Evolutionary conservation across 1,140 invertebrate genomes (phyloP), one percentile per base, ranked within the genome.

Genomic region (Battus philenor): DNA sequence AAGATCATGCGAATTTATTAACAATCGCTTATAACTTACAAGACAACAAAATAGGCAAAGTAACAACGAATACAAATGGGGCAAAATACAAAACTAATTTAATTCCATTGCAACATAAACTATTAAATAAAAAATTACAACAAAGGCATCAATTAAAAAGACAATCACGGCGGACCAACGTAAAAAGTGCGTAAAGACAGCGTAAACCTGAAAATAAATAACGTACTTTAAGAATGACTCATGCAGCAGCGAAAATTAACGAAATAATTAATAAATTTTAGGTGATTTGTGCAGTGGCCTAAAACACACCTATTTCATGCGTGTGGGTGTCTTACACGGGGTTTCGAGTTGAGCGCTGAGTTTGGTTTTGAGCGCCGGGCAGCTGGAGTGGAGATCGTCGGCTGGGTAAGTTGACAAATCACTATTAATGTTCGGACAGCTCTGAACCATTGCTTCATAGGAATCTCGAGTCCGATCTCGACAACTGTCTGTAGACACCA

Each of bases 291-390:
- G 62, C 52, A 18, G 16, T 29, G 45, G 50, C 41, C 66, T 67
- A 65, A 62, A 69, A 83, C 77, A 80, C 70, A 80, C 72, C 78
- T 80, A 78, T 77, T 61, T 78, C 80, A 81, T 84, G 80, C 80
- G 61, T 69, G 72, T 61, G 52, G 46, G 55, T 54, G 63, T 68
- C 77, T 81, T 84, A 81, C 77, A 54, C 65, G 69, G 43, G 46
- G 55, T 16, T 44, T 41, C 34, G 16, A 6, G 46, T 16, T 29
- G 27, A 20, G 13, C 33, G 31, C 22, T 22, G 33, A 7, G 8
- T 10, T 41, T 41, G 24, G 13, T 27, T 4, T 26, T 24, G 12
- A 20, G 1, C 6, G 10, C 9, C 18, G 8, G 32, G 2, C 8
- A 34, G 32, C 16, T 13, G 26, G 6, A n/a, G 22, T 39, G 10